A percentile compares a stretch with the other conserved stretches of the same genome.
Conservation (phyloP, 2,888 invertebrate species). For the Ctenicera cuprea region DNA sequence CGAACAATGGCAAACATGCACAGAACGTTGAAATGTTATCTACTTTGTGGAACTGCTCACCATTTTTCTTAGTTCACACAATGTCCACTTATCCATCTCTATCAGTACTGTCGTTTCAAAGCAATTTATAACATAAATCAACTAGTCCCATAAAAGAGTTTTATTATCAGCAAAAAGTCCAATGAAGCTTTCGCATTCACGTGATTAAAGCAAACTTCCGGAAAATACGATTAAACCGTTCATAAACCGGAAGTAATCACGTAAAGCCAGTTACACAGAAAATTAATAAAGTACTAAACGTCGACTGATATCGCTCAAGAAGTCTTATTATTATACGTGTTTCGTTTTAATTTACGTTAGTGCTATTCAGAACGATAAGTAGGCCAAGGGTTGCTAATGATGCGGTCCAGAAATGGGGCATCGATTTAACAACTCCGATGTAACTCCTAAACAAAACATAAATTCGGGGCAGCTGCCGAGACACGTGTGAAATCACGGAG, state of each 20-base stretch:
- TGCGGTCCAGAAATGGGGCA: slow-evolving; percentile 6
- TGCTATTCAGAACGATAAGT: not conserved
- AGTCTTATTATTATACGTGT: not conserved
- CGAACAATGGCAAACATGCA: not conserved
- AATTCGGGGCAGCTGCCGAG: slow-evolving; percentile 29
- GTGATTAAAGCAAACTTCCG: slow-evolving; percentile 13
- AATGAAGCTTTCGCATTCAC: slow-evolving; percentile 15
- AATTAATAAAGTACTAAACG: slow-evolving; percentile 1
- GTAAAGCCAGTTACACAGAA: slow-evolving; percentile 3
- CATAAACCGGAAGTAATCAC: slow-evolving; percentile 7
- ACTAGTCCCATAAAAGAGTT: slow-evolving; percentile 8
- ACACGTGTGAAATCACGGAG: slow-evolving; percentile 49
- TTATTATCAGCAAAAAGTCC: slow-evolving; percentile 10
- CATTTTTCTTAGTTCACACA: slow-evolving; percentile 34
- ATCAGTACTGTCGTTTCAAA: slow-evolving; percentile 16
- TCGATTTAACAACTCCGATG: not conserved
- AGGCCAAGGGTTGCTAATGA: slow-evolving; percentile 5
- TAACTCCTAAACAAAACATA: slow-evolving; percentile 6
- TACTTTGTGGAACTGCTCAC: slow-evolving; percentile 10
- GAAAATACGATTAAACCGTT: slow-evolving; percentile 14
- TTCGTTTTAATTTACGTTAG: not conserved
- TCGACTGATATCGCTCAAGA: not conserved
- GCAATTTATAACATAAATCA: slow-evolving; percentile 26
- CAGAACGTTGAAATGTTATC: slow-evolving; percentile 2
- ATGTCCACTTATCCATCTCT: slow-evolving; percentile 36